phyloP scores from a whole-genome alignment of 2,888 invertebrate genomes.

The Standfussiana lucernea region DNA sequence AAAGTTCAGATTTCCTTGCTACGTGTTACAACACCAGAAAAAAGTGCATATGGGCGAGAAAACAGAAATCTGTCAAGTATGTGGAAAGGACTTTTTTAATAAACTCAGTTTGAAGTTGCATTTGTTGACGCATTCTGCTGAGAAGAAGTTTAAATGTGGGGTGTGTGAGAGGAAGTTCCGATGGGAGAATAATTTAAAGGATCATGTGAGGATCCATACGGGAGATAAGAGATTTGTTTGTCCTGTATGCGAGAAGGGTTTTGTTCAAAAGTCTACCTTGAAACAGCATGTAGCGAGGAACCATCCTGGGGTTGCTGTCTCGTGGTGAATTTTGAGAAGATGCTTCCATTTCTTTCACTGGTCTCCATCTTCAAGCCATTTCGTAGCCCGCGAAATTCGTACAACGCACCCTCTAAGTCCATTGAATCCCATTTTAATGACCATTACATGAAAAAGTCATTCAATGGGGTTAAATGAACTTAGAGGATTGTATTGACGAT shows the following conservation, averaged over 20 bases:
- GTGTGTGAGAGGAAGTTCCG: conserved; percentile 68
- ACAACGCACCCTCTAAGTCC: too few species aligned
- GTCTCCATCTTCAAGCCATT: not conserved
- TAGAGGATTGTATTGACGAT: too few species aligned
- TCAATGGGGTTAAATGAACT: too few species aligned
- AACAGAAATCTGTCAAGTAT: conserved; percentile 84
- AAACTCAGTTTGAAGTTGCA: conserved; percentile 71
- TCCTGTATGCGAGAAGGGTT: conserved; percentile 80
- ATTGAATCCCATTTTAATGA: too few species aligned
- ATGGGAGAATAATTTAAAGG: conserved; percentile 72
- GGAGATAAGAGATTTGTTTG: conserved; percentile 84
- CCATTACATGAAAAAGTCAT: too few species aligned
- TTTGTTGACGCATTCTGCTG: conserved; percentile 68
- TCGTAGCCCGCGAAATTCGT: too few species aligned
- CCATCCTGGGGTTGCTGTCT: conserved; percentile 67
- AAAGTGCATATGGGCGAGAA: conserved; percentile 79
- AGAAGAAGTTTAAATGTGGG: conserved; percentile 68
- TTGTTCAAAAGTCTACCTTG: conserved; percentile 83
- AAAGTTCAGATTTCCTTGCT: conserved; percentile 76
- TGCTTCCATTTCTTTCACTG: not conserved
- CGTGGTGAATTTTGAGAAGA: not conserved
- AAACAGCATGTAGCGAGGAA: conserved; percentile 81
- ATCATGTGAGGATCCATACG: conserved; percentile 72
- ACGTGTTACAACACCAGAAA: conserved; percentile 77
- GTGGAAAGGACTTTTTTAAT: conserved; percentile 85